Evolutionary conservation across 2,888 invertebrate genomes (phyloP), one percentile per base, ranked within the genome.

Genomic region (Volucella zonaria): DNA sequence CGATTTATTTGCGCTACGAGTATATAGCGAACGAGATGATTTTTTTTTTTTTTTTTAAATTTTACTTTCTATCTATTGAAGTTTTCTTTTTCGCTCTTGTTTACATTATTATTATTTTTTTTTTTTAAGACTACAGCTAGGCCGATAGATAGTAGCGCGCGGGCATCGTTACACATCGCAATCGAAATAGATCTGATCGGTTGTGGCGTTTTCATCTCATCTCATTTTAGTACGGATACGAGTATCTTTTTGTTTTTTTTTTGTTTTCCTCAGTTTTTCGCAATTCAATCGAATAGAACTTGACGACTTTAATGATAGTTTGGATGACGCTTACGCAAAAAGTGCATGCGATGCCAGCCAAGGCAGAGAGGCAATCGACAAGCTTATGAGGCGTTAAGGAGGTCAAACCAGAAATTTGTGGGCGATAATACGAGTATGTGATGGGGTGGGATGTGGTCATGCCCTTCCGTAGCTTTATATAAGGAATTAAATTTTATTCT

Each of bases 31-130:
- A 54, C 49, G 52, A 43, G 14, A 81, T 31, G 6, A 23, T 23
- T 58, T 70, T 45, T 58, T 59, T 31, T 68, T 12, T 52, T 31
- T 47, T 64, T 40, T 64, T 38, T 56, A 2, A 11, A 23, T 56
- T 64, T 76, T 59, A 45, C 52, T 82, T 73, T 66, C 66, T 47
- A 42, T 67, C 66, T 74, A 52, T 31, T 52, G 56, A 40, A 49
- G 40, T 79, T 82, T 74, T 64, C 58, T 56, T 73, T 67, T 59
- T 12, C 62, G 71, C 67, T 82, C 40, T 81, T 82, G 66, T 73
- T 68, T 74, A 68, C 62, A 56, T 66, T 52, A 31, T 31, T 31
- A 6, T 77, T 74, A 40, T 18, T 54, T 67, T 56, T 31, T 59
- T 31, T 73, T 54, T 38, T 15, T 58, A 40, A 12, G 11, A 52